A percentile compares a stretch with the other conserved stretches of the same genome.
These are phyloP conservation scores for Pachyuromys duprasi DNA, from an alignment of 2,797 vertebrate species.

Conservation along the genomic window DNA sequence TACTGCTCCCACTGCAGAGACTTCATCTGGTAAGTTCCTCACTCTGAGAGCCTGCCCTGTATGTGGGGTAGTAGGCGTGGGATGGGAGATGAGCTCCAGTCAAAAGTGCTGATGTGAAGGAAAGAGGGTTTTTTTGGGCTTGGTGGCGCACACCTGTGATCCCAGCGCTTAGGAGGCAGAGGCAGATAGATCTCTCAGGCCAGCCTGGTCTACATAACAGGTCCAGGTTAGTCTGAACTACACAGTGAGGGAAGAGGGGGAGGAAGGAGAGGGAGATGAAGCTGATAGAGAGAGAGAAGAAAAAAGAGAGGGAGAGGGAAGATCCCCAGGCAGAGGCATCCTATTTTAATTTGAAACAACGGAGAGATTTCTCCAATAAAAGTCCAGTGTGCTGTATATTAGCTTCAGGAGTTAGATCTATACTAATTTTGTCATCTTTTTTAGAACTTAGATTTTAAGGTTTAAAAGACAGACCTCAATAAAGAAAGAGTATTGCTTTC, in stretches of 20 bases:
- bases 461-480: constrained; percentile 59
- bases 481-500: constrained; percentile 57
- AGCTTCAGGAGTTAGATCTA: constrained; percentile 21
- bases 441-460: constrained; percentile 68
- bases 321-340: neutral
- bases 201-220: neutral
- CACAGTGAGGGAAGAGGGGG: neutral
- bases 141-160: neutral
- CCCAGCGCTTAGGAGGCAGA: neutral
- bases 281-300: rapidly evolving
- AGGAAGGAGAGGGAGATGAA: no score
- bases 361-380: constrained; percentile 61
- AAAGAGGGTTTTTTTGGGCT: neutral
- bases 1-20: constrained; percentile 98
- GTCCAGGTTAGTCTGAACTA: neutral
- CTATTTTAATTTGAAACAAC: constrained; percentile 55
- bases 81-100: neutral
- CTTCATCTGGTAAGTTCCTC: constrained; percentile 94
- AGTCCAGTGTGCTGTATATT: constrained; percentile 19
- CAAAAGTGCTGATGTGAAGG: neutral
- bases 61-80: rapidly evolving
- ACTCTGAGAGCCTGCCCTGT: constrained; percentile 14
- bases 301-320: neutral
- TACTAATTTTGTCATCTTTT: constrained; percentile 60
- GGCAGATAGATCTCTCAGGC: neutral